Evolutionary conservation across 1,140 invertebrate genomes (phyloP), one percentile per base, ranked within the genome.

Genomic region (Dolichoris vasculosae): DNA sequence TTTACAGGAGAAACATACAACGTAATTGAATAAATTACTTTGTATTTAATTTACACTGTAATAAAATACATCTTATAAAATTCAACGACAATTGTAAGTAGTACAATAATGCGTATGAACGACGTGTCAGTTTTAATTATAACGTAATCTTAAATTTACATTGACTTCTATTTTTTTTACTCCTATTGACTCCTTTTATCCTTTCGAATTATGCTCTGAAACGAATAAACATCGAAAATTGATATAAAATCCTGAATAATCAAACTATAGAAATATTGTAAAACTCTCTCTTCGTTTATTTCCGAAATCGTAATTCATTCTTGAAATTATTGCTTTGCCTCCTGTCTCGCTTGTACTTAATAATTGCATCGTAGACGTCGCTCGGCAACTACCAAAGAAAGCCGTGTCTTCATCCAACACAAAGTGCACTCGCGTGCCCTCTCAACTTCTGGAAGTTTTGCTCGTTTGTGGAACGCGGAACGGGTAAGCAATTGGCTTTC

Each of bases 401-500:
- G n/a, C 78, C 38, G 9, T 30, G 63, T 69, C 79, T 71, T 51
- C 32, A 51, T 71, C 38, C 7, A 64, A 46, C 63, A 46, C 78
- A 64, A 64, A 80, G 38, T 64, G 46, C 32, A 51, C 48, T 35
- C 30, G 76, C 51, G 20, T 51, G 46, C 76, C 48, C 48, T 78
- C 48, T 78, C 48, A 59, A 78, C 43, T 78, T 26, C 4, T 26
- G 55, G 55, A 73, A 82, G 46, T 71, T 82, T 73, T 35, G 2
- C 64, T 38, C 38, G 35, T 64, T 48, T 35, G 35, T 59, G 51
- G 26, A 43, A 76, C n/a, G 35, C 48, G 48, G 43, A 20, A 38
- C 30, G 71, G 82, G 51, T 48, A 76, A 83, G 71, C 69, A 76
- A 76, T 82, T 51, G 38, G 48, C 43, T 32, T 71, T 80, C 32